phyloP scores from a whole-genome alignment of 1,140 invertebrate species.

The Drosophila pandora region DNA sequence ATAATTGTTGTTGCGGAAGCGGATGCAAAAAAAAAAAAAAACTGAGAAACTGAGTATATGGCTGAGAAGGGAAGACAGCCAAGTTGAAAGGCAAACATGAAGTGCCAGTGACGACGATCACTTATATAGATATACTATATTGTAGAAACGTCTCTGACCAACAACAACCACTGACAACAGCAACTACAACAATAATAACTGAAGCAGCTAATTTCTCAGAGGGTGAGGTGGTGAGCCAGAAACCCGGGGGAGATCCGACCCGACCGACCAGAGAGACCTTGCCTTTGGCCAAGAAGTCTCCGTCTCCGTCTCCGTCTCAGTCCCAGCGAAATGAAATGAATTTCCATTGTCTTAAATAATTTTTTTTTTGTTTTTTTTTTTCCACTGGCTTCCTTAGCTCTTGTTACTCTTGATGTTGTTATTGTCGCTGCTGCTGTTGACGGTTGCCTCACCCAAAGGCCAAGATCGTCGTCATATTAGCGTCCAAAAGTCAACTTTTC shows the following conservation, averaged over 20 bases:
- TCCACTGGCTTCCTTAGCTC: constrained; percentile 41
- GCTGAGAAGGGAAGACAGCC: constrained; percentile 31
- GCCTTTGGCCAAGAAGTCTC: constrained; percentile 69
- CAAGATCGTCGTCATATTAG: constrained; percentile 81
- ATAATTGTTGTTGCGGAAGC: constrained; percentile 76
- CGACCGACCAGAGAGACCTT: constrained; percentile 47
- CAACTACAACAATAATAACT: constrained; percentile 73
- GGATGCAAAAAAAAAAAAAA: constrained; percentile 65
- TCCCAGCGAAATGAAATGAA: constrained; percentile 64
- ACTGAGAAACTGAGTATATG: constrained; percentile 3
- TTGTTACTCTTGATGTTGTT: constrained; percentile 45
- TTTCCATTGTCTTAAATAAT: constrained; percentile 73
- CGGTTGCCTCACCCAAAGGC: constrained; percentile 69
- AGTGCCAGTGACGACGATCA: constrained; percentile 76
- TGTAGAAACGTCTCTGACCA: constrained; percentile 66
- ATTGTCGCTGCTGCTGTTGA: constrained; percentile 35
- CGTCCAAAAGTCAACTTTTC: constrained; percentile 73
- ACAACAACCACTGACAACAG: constrained; percentile 28
- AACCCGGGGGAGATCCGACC: constrained; percentile 4
- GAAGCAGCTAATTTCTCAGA: constrained; percentile 79
- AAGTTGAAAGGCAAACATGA: constrained; percentile 77
- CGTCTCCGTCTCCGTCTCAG: constrained; percentile 12
- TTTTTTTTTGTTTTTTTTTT: constrained; percentile 30
- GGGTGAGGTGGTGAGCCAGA: constrained; percentile 24
- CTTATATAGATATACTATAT: constrained; percentile 63